Evolutionary conservation across 64 coral and sea anemone genomes (phyloP).

Genomic region (Exaiptasia diaphana): DNA sequence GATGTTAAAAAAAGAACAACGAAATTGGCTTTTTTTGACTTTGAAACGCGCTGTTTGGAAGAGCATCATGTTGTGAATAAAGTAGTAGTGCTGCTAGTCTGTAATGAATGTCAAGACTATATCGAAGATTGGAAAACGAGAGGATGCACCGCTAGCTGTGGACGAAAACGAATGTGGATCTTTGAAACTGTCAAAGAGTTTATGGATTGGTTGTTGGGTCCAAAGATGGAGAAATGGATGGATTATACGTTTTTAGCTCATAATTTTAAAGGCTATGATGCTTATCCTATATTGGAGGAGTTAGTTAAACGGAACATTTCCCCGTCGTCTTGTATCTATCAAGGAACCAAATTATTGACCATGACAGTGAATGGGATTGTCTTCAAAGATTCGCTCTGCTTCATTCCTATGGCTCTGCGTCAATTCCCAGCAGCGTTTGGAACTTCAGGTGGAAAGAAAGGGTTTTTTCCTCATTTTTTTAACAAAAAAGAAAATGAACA

Average conservation of each 20-base stretch:
- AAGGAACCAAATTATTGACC: background rate
- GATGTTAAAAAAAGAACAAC: background rate
- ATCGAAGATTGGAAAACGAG: background rate
- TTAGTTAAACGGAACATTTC: background rate
- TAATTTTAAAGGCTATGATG: background rate
- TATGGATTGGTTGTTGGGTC: background rate
- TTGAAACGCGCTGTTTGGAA: background rate
- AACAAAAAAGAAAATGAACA: background rate
- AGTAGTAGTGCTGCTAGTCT: background rate
- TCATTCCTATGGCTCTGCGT: background rate
- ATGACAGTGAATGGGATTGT: background rate
- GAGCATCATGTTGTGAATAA: background rate
- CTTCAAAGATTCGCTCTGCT: constrained; percentile 26
- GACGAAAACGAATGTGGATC: background rate
- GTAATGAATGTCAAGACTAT: background rate
- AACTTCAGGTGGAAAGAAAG: background rate
- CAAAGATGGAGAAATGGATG: no score
- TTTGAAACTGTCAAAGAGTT: background rate
- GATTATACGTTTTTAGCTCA: background rate
- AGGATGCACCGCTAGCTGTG: background rate
- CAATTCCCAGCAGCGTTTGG: constrained; percentile 17
- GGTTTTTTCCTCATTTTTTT: constrained; percentile 59
- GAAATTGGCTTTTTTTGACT: background rate
- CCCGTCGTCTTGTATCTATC: background rate
- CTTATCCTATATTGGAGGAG: background rate